These are phyloP conservation scores for Adela reaumurella DNA, from an alignment of 2,888 invertebrate species.

Conservation along the genomic window DNA sequence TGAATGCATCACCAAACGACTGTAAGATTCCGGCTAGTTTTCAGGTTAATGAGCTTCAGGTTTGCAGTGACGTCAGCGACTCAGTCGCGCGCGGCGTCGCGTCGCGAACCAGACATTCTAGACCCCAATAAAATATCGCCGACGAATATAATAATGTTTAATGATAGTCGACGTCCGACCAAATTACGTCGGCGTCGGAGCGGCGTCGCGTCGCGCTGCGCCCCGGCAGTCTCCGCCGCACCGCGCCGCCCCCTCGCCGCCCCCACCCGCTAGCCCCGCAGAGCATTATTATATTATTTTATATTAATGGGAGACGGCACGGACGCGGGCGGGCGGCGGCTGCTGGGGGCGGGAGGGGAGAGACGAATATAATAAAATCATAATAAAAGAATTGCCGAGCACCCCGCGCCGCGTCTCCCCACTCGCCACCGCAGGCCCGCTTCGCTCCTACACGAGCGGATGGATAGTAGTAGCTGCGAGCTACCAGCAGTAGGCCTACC, in stretches of 20 bases:
- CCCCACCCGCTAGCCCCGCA: conserved; percentile 6
- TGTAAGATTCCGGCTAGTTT: no score
- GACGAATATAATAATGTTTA: not conserved
- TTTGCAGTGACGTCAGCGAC: no score
- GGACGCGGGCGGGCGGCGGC: not conserved
- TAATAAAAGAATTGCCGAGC: not conserved
- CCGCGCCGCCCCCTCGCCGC: not conserved
- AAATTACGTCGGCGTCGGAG: conserved; percentile 1
- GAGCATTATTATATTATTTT: not conserved
- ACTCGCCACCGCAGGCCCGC: no score
- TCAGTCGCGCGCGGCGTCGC: not conserved
- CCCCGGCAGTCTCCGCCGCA: conserved; percentile 6
- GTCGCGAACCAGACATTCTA: not conserved
- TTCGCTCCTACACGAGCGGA: no score
- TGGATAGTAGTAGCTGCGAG: no score
- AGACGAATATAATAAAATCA: not conserved
- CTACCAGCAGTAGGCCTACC: no score
- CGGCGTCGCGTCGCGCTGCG: not conserved
- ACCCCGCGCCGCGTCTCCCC: no score
- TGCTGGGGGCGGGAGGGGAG: not conserved
- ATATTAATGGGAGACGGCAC: not conserved
- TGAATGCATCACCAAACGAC: no score
- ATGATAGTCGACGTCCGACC: not conserved
- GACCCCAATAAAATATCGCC: not conserved
- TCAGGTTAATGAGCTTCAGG: no score